Base-by-base conservation (phyloP, 2,888 invertebrate species). In the Periphyllus acericola region DNA sequence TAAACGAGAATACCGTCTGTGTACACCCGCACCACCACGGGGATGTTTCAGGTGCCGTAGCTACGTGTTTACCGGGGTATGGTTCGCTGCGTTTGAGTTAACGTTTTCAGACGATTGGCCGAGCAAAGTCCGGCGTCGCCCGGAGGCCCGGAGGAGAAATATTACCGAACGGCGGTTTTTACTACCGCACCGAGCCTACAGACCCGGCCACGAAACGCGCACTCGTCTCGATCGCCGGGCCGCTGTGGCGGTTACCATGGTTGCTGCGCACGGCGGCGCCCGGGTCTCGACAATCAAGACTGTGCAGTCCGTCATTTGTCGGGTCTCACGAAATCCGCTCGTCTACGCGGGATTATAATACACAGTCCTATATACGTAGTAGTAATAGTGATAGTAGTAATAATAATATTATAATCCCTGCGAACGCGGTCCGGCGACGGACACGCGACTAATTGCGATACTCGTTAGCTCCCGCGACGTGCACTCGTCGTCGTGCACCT, bases 381-480 rank as follows among this genome's bases (percentile, higher is more conserved):
- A 46, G 46, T 1, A 14, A 46, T 46, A 46, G 46, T 14, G 2
- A 60, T 60, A 55, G 19, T 55, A 55, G 9, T 46, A 46, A 46
- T 71, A 71, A 17, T 68, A 29, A 9, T 76, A 78, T 32, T 55
- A 55, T 55, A 78, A 78, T 55, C 78, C 55, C 52, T 34, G 3
- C 34, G 79, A 79, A 34, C 34, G 60, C 21, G 78, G 78, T 80
- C 80, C 36, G 5, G 21, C n/a, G 11, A 29, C 68, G 21, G 74
- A 74, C 11, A 32, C 8, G 8, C 34, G 34, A n/a, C 80, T 80
- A 80, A 80, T 80, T 80, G 80, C 80, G 11, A n/a, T 21, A 60
- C 80, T 66, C 80, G 36, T 80, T 80, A 80, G 36, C 14, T 14
- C 36, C 46, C 11, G 11, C 52, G 17, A 14, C 46, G 46, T 46